Evolutionary conservation across 2,888 invertebrate species (phyloP), one percentile per base, ranked within the genome.

Genomic region (Caenorhabditis afra): DNA sequence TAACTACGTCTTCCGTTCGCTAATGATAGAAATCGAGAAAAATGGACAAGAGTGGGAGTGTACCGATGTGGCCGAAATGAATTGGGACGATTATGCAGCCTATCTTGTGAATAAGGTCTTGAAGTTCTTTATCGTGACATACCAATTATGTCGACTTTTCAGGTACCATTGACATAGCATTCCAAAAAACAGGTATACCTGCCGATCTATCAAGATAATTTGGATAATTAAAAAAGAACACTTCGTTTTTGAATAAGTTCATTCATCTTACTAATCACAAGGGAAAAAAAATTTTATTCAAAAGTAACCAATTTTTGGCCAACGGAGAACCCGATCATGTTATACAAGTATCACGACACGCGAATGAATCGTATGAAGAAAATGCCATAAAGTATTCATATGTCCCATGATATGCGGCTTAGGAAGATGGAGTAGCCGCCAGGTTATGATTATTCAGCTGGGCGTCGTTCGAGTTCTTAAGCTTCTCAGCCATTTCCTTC

Each of bases 1-100:
- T 4, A 65, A 37, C 49, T 78, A 66, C 41, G 37, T 78, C 0
- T 73, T 73, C 67, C 62, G 58, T 4, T 53, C 79, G 10, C 22
- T 79, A 2, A 62, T 79, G 73, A n/a, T 73, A 5, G 73, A 64
- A 55, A 50, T 67, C 12, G 71, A 73, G 29, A 55, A 52, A 41
- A 16, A 4, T 10, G 1, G 14, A 4, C 16, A 65, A 5, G 61
- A 64, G 16, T 70, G 67, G 62, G 71, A 64, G 14, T 73, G 67
- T 20, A 64, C 41, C 8, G 79, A 67, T 39, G 50, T 67, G 8
- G 61, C 62, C 14, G 53, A 67, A 7, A 64, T 79, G 8, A 45
- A 73, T 23, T 78, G 78, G 78, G n/a, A 22, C 4, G 37, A 29
- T 18, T 71, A 59, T 44, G 35, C 41, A 0, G 18, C 39, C 3